Conservation (phyloP, 1,140 invertebrate species). For the Chionoecetes opilio region DNA sequence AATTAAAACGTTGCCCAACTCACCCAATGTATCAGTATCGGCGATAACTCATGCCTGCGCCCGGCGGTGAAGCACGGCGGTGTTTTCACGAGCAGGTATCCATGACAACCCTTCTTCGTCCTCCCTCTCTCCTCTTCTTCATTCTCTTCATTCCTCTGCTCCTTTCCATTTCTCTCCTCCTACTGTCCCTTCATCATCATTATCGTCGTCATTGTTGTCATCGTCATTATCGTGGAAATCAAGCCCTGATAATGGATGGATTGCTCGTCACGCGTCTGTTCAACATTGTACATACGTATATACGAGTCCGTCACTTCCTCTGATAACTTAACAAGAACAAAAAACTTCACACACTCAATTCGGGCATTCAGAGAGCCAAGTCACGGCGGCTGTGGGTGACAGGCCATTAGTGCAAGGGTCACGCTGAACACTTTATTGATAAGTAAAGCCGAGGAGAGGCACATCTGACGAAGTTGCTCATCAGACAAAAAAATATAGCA, state of each 20-base stretch:
- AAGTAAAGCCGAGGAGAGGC: not conserved
- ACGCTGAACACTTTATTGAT: not conserved
- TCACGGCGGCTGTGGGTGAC: not conserved
- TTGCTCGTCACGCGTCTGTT: no score
- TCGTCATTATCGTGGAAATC: no score
- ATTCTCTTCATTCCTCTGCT: not conserved
- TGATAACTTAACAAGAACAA: not conserved
- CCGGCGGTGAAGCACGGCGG: not conserved
- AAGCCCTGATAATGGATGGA: no score
- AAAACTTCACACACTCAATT: not conserved
- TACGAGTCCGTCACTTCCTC: not conserved
- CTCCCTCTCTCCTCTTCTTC: not conserved
- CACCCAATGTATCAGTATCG: slow-evolving; percentile 37
- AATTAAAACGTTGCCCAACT: slow-evolving; percentile 40
- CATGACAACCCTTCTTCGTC: not conserved
- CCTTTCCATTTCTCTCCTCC: not conserved
- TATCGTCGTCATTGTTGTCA: no score
- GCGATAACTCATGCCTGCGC: slow-evolving; percentile 23
- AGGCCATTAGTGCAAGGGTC: not conserved
- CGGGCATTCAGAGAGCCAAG: not conserved
- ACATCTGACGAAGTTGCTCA: not conserved
- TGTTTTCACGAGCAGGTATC: not conserved
- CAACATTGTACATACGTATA: no score
- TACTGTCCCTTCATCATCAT: no score
- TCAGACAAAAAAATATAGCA: not conserved